These are phyloP conservation scores for Phaonia tiefii DNA, from an alignment of 2,888 invertebrate species.

Conservation along the genomic window DNA sequence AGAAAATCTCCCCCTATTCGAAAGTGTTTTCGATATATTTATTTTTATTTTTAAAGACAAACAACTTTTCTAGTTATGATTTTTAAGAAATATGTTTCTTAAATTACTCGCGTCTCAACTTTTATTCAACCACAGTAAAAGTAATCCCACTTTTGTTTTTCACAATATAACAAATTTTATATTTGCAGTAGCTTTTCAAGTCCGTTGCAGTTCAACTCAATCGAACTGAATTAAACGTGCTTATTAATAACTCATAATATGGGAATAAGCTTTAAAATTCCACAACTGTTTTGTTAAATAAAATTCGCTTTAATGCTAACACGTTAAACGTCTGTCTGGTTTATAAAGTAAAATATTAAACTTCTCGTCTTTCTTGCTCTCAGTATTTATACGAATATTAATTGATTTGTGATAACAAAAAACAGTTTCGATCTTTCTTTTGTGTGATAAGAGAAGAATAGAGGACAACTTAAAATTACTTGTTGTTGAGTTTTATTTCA, in stretches of 20 bases:
- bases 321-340: no score
- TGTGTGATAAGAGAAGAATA: slow-evolving; percentile 7
- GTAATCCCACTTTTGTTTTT: not conserved
- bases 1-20: no score
- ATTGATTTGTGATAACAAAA: slow-evolving; percentile 36
- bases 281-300: no score
- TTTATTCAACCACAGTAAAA: no score
- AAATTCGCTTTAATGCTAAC: no score
- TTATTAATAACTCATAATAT: slow-evolving; percentile 22
- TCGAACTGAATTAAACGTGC: not conserved
- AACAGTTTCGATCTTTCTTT: slow-evolving; percentile 11
- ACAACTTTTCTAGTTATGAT: no score
- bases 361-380: not conserved
- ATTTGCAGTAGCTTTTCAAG: not conserved
- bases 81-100: no score
- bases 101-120: no score
- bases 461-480: not conserved
- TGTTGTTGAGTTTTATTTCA: not conserved
- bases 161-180: not conserved
- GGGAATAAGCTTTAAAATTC: no score
- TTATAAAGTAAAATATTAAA: no score
- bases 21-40: no score
- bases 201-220: slow-evolving; percentile 16
- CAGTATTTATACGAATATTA: not conserved
- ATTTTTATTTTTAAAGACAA: no score